A percentile compares a stretch with the other conserved stretches of the same genome.
Conservation (phyloP, 64 coral and sea anemone species). For the Orbicella faveolata region DNA sequence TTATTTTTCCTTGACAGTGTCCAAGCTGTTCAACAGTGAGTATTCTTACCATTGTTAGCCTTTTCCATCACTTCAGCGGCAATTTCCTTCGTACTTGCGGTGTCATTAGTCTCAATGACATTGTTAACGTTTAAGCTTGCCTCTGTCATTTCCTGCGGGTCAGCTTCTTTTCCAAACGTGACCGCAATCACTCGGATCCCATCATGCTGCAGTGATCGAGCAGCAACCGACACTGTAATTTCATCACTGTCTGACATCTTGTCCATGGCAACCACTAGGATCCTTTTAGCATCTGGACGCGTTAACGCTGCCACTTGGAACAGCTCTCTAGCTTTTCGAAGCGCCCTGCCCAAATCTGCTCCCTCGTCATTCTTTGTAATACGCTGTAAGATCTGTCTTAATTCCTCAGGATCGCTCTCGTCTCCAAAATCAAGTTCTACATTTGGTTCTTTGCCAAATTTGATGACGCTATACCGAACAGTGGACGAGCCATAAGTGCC, state of each 20-base stretch:
- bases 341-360: slow-evolving; percentile 23
- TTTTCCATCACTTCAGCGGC: slow-evolving; percentile 17
- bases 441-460: slow-evolving; percentile 38
- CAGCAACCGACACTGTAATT: slow-evolving; percentile 2
- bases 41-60: slow-evolving; percentile 16
- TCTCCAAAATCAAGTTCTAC: slow-evolving; percentile 30
- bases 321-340: slow-evolving; percentile 34
- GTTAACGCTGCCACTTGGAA: slow-evolving; percentile 6
- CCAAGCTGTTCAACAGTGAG: neutral
- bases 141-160: slow-evolving; percentile 24
- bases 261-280: slow-evolving; percentile 54
- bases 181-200: slow-evolving; percentile 45
- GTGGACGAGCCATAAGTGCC: slow-evolving; percentile 19
- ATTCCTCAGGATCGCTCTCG: neutral
- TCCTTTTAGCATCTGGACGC: slow-evolving; percentile 30
- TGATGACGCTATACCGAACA: slow-evolving; percentile 26
- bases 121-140: slow-evolving; percentile 49
- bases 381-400: neutral
- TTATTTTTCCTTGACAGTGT: too few species aligned
- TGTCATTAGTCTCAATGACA: slow-evolving; percentile 11
- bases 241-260: slow-evolving; percentile 40
- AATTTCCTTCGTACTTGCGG: slow-evolving; percentile 2
- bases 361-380: slow-evolving; percentile 28
- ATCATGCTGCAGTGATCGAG: slow-evolving; percentile 15
- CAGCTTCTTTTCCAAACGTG: slow-evolving; percentile 36